Conservation (phyloP, 2,888 invertebrate species). For the Aquatica leii region DNA sequence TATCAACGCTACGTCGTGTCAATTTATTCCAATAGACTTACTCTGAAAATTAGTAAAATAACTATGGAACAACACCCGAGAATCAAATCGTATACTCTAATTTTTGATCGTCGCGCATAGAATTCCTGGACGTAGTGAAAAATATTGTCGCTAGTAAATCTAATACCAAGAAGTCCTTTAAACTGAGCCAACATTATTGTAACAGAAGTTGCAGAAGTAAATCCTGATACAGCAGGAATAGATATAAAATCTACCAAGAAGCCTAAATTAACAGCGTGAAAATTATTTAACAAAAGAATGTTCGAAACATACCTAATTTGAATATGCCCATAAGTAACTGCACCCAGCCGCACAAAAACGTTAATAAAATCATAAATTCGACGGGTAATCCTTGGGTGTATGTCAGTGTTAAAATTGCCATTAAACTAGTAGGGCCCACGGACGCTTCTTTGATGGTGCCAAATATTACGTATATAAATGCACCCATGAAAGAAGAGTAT, state of each 20-base stretch:
- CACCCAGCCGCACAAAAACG: conserved; percentile 79
- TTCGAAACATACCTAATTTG: conserved; percentile 78
- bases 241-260: conserved; percentile 88
- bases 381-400: conserved; percentile 74
- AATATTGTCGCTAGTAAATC: conserved; percentile 73
- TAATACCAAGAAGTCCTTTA: conserved; percentile 77
- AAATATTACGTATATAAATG: conserved; percentile 85
- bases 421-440: conserved; percentile 92
- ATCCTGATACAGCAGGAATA: conserved; percentile 82
- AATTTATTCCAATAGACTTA: too few relatives aligned
- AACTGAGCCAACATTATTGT: conserved; percentile 80
- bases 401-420: conserved; percentile 85
- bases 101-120: conserved; percentile 61
- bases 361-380: conserved; percentile 77
- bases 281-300: background rate
- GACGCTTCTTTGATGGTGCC: conserved; percentile 89
- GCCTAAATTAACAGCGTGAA: conserved; percentile 63
- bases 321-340: conserved; percentile 83
- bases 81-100: conserved; percentile 68
- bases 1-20: too few relatives aligned
- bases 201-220: conserved; percentile 83
- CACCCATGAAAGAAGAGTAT: conserved; percentile 90
- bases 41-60: conserved; percentile 72
- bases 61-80: conserved; percentile 73
- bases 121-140: conserved; percentile 67